phyloP scores from a whole-genome alignment of 2,888 invertebrate genomes.

The Actias luna region DNA sequence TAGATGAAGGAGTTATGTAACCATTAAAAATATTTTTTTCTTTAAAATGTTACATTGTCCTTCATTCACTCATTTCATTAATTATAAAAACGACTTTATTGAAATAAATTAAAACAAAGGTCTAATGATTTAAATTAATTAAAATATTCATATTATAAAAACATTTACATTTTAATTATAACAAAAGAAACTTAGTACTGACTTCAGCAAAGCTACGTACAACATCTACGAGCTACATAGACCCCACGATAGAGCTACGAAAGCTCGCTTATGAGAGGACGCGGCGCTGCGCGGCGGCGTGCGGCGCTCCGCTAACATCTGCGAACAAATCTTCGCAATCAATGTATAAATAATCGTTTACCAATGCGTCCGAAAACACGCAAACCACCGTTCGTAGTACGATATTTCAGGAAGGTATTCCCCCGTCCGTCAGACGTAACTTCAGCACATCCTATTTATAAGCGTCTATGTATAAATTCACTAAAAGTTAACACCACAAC shows the following conservation, averaged over 20 bases:
- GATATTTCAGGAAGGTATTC: constrained; percentile 83
- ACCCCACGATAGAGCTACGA: constrained; percentile 31
- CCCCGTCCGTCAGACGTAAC: constrained; percentile 82
- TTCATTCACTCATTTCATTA: too few species aligned
- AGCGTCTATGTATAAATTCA: constrained; percentile 83
- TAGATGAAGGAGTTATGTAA: too few species aligned
- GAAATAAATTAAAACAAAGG: too few species aligned
- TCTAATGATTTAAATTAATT: not conserved
- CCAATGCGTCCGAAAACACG: constrained; percentile 80
- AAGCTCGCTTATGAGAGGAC: constrained; percentile 16
- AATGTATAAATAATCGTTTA: constrained; percentile 82
- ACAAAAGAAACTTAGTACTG: not conserved
- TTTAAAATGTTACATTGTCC: too few species aligned
- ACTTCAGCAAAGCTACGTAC: not conserved
- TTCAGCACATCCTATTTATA: constrained; percentile 82
- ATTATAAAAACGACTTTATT: too few species aligned
- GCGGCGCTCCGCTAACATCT: constrained; percentile 40
- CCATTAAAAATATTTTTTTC: too few species aligned
- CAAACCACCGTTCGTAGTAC: constrained; percentile 78
- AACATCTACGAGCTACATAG: constrained; percentile 19
- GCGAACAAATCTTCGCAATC: constrained; percentile 62
- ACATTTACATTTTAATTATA: not conserved
- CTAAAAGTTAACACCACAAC: constrained; percentile 83
- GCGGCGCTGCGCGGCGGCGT: constrained; percentile 31
- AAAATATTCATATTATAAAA: not conserved